Base-by-base conservation (phyloP, 1,140 invertebrate genomes). In the Lasioglossum albipes region DNA sequence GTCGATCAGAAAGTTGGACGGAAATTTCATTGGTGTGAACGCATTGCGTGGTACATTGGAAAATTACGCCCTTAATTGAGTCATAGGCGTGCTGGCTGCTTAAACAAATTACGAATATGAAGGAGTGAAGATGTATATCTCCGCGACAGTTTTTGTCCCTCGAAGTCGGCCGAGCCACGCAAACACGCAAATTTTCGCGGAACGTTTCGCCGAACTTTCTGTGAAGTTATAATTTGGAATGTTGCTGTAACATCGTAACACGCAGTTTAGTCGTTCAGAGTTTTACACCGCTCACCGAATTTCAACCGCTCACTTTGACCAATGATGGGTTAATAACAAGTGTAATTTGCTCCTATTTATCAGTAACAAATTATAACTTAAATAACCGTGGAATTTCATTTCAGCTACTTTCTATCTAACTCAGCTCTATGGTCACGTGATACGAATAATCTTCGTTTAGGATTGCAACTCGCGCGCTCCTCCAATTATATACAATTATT, bases 211-310 rank as follows among this genome's bases (percentile, higher is more conserved):
- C 18, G 2, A 74, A 74, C 18, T 22, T 4, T 74, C 42, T 36
- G 13, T 16, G 4, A 49, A 65, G 27, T 65, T 74, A 42, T 74
- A 74, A 74, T 74, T 74, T 49, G 57, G 42, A 45, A 74, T 36
- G 20, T 20, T 49, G 20, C 18, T 18, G 41, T 20, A 62, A 45
- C n/a, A 36, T 74, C 59, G 41, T 65, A 45, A 42, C 59, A 18
- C 13, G 10, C 59, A 20, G 45, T 49, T 31, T 12, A 31, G 20
- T 2, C n/a, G 42, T 42, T 49, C 42, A 74, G 31, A 74, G 59
- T 74, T 74, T 74, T 65, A 74, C 57, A 42, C 59, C 10, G 9
- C 59, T 36, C 59, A 7, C 41, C 2, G 12, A 49, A 65, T 61
- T 64, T 64, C 6, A 74, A 31, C 22, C 31, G 59, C 18, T 42